Evolutionary conservation across 2,113 vertebrate genomes (phyloP), one percentile per base, ranked within the genome.

Genomic region (Lamprotornis superbus): DNA sequence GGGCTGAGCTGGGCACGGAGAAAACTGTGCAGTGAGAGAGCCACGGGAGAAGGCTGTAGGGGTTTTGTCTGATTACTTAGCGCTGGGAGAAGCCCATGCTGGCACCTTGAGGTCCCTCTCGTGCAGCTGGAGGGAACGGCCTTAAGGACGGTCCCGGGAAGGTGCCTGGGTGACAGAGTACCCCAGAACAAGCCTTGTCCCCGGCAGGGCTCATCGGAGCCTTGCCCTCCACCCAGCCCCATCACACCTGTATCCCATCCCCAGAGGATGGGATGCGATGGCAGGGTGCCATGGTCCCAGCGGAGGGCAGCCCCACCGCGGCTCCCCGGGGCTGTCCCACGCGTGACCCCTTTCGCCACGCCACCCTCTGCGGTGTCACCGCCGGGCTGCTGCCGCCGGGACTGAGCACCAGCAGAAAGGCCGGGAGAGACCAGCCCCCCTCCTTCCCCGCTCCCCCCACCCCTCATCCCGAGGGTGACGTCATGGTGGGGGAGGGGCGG

Each of bases 401-500:
- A 55, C 3, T 0, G 37, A 47, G 46, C 42, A 6, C 44, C 47
- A 9, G 67, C 73, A 10, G 31, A 14, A 57, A 44, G 47, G 37
- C 77, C 39, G 56, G 93, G 91, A 95, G 61, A 88, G 67, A 88
- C 61, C 89, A 28, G 57, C 42, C 47, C 55, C 23, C 25, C 63
- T 44, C 25, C 4, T 8, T 7, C 35, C 49, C 24, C 18, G 31
- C 46, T 31, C 44, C 69, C 37, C 63, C 37, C 15, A 52, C 9
- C 30, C 16, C 73, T 59, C 77, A 80, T 44, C 65, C 46, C 46
- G 40, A 22, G 69, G 94, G 73, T 97, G 96, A 97, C 96, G 93
- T 97, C 94, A 97, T 93, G 83, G 92, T 90, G 57, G 92, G 77
- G 76, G 91, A 69, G 88, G 89, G 93, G 85, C 68, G 65, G 89